A percentile compares a stretch with the other conserved stretches of the same genome.
Conservation (phyloP, 2,888 invertebrate genomes). For the Strigamia transsilvanica region DNA sequence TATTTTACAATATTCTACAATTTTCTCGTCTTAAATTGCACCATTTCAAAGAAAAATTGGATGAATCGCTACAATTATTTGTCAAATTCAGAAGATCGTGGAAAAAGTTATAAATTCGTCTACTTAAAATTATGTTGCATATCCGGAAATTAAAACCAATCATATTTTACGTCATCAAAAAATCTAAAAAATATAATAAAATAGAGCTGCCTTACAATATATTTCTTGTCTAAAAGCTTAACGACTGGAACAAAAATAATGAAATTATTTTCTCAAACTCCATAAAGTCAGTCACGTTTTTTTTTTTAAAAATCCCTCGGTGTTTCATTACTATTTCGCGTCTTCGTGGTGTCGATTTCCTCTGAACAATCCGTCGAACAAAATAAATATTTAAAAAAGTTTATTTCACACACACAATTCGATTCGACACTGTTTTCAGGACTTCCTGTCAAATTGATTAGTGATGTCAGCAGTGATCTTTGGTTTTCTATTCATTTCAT, state of each 20-base stretch:
- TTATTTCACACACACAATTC: background rate
- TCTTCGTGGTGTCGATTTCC: background rate
- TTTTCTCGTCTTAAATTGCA: background rate
- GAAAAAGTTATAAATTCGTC: background rate
- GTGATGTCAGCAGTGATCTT: slow-evolving; percentile 6
- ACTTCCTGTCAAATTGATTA: slow-evolving; percentile 23
- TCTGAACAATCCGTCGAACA: background rate
- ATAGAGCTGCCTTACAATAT: slow-evolving; percentile 1
- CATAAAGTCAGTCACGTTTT: slow-evolving; percentile 19
- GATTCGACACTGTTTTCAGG: background rate
- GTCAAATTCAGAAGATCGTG: background rate
- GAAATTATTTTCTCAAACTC: background rate
- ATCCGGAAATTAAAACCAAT: background rate
- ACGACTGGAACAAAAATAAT: background rate
- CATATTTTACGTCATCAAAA: background rate
- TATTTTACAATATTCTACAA: slow-evolving; percentile 11
- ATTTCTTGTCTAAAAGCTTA: slow-evolving; percentile 6
- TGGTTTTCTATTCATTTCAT: background rate
- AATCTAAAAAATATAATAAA: background rate
- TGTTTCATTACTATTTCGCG: background rate
- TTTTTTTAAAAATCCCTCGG: background rate
- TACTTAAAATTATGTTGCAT: background rate
- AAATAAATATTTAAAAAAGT: slow-evolving; percentile 11
- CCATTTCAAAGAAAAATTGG: too few relatives aligned
- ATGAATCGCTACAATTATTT: background rate